Evolutionary conservation across 2,113 vertebrate species (phyloP).

Genomic region (Lycocorax pyrrhopterus): DNA sequence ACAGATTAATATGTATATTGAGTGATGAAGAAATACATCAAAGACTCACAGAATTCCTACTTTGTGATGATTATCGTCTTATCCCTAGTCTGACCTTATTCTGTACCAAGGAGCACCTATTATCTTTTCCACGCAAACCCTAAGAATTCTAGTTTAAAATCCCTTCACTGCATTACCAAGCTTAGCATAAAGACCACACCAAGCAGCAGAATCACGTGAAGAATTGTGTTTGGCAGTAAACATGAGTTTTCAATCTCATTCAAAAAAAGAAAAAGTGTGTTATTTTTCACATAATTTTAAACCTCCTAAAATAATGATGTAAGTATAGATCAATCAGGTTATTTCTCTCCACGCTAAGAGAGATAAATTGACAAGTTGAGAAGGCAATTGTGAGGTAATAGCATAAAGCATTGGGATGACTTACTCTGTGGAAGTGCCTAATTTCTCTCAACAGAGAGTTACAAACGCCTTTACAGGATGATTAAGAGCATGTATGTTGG

Average conservation of each 20-base stretch:
- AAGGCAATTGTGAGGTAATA: not conserved
- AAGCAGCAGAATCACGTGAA: not conserved
- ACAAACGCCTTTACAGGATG: not conserved
- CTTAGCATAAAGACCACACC: not conserved
- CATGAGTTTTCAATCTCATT: not conserved
- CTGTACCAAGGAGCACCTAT: not conserved
- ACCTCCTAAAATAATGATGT: not conserved
- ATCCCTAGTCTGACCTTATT: not conserved
- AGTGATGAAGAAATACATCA: not conserved
- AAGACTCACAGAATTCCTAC: not conserved
- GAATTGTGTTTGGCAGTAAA: not conserved
- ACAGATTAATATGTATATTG: not conserved
- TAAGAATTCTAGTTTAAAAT: not conserved
- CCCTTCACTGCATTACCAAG: not conserved
- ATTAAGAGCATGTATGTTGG: not conserved
- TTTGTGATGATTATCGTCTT: not conserved
- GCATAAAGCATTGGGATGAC: not conserved
- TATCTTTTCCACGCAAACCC: not conserved
- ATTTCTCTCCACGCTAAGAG: not conserved
- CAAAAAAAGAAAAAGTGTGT: not conserved
- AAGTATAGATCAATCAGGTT: not conserved
- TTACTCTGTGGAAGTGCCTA: not conserved
- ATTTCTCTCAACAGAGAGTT: not conserved
- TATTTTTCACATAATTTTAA: not conserved
- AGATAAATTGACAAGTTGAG: not conserved